A percentile compares a stretch with the other conserved stretches of the same genome.
Conservation (phyloP, 53 echinoderm and acorn worm species). For the Holothuria leucospilota region DNA sequence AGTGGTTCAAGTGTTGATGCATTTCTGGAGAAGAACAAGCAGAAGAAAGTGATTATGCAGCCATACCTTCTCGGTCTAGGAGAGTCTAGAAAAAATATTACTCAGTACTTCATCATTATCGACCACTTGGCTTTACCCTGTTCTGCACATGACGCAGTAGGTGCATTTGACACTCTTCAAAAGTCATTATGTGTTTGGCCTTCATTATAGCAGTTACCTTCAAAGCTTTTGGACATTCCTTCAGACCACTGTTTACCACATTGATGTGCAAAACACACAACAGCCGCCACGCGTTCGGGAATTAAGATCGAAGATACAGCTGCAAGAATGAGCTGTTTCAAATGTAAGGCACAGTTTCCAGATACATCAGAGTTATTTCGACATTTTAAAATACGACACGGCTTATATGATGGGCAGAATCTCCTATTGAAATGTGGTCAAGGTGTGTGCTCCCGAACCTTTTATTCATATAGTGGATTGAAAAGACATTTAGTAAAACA, state of each 20-base stretch:
- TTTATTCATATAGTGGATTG: conserved; percentile 40
- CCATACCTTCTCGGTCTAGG: conserved; percentile 63
- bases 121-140: conserved; percentile 64
- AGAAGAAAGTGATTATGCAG: conserved; percentile 35
- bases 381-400: neutral
- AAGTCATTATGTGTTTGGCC: conserved; percentile 62
- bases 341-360: neutral
- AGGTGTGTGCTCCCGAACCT: conserved; percentile 15
- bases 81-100: conserved; percentile 45
- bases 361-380: neutral
- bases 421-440: conserved; percentile 31
- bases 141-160: conserved; percentile 50
- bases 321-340: conserved; percentile 13
- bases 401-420: conserved; percentile 34
- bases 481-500: conserved; percentile 26
- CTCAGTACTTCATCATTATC: conserved; percentile 56
- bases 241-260: conserved; percentile 53
- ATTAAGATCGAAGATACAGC: conserved; percentile 43
- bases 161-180: conserved; percentile 62
- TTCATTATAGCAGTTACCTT: conserved; percentile 47
- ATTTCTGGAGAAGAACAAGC: conserved; percentile 43
- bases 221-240: conserved; percentile 65
- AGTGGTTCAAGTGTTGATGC: conserved; percentile 58
- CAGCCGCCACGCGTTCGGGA: conserved; percentile 53
- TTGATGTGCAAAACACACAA: conserved; percentile 54